phyloP scores from a whole-genome alignment of 2,797 vertebrate species.

The Paratrypauchen microcephalus region DNA sequence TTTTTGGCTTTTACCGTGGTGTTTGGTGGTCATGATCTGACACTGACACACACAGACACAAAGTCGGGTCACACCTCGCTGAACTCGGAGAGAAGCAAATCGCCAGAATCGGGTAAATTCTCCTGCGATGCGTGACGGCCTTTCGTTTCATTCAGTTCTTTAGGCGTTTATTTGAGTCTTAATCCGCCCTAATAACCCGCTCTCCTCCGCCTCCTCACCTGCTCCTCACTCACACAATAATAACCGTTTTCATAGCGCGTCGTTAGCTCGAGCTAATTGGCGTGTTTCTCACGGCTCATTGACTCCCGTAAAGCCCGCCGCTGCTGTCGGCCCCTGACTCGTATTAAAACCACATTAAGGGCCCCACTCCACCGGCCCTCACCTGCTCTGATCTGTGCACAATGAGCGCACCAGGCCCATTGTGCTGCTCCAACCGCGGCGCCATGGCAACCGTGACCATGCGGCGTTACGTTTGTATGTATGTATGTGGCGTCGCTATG shows the following conservation, averaged over 20 bases:
- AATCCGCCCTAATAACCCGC: neutral
- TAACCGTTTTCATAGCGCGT: slow-evolving; percentile 68
- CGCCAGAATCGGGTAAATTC: no score
- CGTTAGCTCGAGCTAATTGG: slow-evolving; percentile 70
- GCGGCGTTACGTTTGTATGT: no score
- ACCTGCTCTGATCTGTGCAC: slow-evolving; percentile 43
- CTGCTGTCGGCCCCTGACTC: slow-evolving; percentile 28
- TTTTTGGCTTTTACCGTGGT: no score
- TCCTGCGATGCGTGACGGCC: no score
- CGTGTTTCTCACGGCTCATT: slow-evolving; percentile 69
- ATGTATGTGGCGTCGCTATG: no score
- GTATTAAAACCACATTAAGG: neutral
- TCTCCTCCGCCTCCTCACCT: neutral
- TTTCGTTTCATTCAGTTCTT: no score
- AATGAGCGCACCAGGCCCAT: neutral
- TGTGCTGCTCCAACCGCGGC: no score
- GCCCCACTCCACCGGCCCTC: slow-evolving; percentile 43
- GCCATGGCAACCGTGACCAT: neutral
- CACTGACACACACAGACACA: no score
- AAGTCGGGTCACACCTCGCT: no score
- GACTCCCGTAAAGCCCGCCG: slow-evolving; percentile 44
- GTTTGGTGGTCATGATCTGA: no score
- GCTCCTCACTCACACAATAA: slow-evolving; percentile 47
- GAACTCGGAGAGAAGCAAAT: no score
- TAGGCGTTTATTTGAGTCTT: no score